Base-by-base conservation (phyloP, 2,888 invertebrate species). In the Gryllus longicercus region DNA sequence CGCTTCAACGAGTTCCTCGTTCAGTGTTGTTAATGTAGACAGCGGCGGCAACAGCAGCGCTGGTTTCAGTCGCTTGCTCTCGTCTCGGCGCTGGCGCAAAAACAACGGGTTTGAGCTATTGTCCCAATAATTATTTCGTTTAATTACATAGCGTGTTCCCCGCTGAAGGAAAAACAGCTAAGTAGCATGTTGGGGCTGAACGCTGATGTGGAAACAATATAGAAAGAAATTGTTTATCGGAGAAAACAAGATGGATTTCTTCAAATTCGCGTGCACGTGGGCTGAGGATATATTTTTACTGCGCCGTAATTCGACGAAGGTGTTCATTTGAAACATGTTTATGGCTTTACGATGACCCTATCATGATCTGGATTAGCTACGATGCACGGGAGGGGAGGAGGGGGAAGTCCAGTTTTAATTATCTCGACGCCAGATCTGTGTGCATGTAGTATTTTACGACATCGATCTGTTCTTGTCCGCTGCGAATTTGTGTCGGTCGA, bases 191-290 rank as follows among this genome's bases (percentile, higher is more conserved):
- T 63, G 63, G 8, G 38, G 63, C 63, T 63, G n/a, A 14, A 63
- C 63, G 14, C 63, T n/a, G 14, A 63, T 63, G 63, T 63, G 63
- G 63, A 14, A 63, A 63, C 63, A 63, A 63, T 63, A 63, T n/a
- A 14, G 63, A 63, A 63, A 63, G 63, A 63, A 63, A 63, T 63
- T 63, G 63, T 63, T 63, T 63, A n/a, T 63, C 63, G 16, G 63
- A 63, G 63, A 63, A n/a, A 63, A 63, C 63, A 63, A 63, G 63
- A 63, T 63, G 63, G 63, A 63, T 63, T 63, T 63, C 63, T 63
- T 63, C n/a, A 14, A 63, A 18, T 63, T 63, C 63, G 14, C 63
- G 38, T 63, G 63, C 63, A 63, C 63, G 63, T 63, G 63, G 63
- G 63, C 16, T 63, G 63, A 18, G 16, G 63, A n/a, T 63, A 14